phyloP scores from a whole-genome alignment of 1,140 invertebrate species.

The Piezodorus guildinii region DNA sequence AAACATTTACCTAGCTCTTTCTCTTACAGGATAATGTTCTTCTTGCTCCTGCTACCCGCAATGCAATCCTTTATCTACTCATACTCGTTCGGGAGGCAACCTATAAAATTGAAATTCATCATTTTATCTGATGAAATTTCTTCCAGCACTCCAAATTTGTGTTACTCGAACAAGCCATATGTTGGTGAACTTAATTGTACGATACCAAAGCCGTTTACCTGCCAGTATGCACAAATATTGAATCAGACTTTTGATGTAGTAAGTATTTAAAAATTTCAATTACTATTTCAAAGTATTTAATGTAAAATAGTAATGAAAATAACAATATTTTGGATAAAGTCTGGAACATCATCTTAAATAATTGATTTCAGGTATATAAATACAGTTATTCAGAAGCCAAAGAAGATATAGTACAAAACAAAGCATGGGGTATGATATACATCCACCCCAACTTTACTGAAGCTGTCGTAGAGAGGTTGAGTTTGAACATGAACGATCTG shows the following conservation, averaged over 20 bases:
- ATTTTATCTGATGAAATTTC: constrained; percentile 18
- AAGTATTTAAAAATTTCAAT: constrained; percentile 7
- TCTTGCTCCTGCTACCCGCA: constrained; percentile 21
- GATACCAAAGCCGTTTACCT: constrained; percentile 11
- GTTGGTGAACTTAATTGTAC: constrained; percentile 12
- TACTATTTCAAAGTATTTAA: too few relatives aligned
- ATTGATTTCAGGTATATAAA: constrained; percentile 12
- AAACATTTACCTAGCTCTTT: too few relatives aligned
- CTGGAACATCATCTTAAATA: neutral
- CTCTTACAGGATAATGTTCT: constrained; percentile 22
- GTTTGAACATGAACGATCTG: constrained; percentile 7
- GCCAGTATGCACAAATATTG: constrained; percentile 9
- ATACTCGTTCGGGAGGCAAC: constrained; percentile 19
- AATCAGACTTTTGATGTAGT: constrained; percentile 11
- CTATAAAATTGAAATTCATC: constrained; percentile 14
- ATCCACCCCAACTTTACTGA: constrained; percentile 25
- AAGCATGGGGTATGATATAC: constrained; percentile 24
- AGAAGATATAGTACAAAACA: constrained; percentile 11
- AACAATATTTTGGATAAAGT: neutral
- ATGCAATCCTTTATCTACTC: constrained; percentile 21
- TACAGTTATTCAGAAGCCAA: constrained; percentile 10
- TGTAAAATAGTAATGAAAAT: neutral
- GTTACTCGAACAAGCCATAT: neutral
- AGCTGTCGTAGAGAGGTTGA: constrained; percentile 22
- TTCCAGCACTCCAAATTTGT: neutral